phyloP scores from a whole-genome alignment of 2,797 vertebrate species.

The Clamator glandarius region DNA sequence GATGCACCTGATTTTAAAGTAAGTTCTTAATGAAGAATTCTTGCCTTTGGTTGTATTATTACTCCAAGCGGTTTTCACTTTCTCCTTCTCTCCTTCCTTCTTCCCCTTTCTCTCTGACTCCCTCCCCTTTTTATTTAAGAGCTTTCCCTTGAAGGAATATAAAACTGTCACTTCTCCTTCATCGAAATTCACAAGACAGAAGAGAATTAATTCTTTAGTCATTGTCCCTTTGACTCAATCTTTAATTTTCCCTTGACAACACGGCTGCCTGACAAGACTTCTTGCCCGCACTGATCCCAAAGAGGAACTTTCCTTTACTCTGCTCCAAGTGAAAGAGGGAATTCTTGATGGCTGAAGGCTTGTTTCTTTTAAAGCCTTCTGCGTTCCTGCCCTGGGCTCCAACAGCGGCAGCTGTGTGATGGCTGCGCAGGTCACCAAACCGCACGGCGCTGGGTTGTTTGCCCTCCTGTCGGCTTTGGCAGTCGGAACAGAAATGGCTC shows the following conservation, averaged over 20 bases:
- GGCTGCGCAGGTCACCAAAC: background rate
- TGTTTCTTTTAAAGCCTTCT: background rate
- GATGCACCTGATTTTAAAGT: background rate
- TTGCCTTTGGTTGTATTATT: background rate
- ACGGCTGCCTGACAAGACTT: background rate
- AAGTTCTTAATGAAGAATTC: constrained; percentile 13
- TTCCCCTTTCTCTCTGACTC: background rate
- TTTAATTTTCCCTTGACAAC: background rate
- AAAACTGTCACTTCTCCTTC: background rate
- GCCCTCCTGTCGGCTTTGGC: background rate
- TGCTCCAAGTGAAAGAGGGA: background rate
- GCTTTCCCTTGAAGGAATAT: background rate
- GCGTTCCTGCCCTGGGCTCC: background rate
- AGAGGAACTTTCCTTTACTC: background rate
- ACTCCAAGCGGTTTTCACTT: constrained; percentile 11
- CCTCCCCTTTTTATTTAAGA: background rate
- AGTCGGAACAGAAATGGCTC: background rate
- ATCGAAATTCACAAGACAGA: background rate
- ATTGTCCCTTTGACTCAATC: background rate
- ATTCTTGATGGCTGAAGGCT: background rate
- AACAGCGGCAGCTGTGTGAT: background rate
- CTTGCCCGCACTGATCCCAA: background rate
- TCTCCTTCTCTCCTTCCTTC: background rate
- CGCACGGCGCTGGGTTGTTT: fast-evolving
- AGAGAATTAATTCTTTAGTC: background rate